A percentile compares a stretch with the other conserved stretches of the same genome.
Evolutionary conservation across 2,797 vertebrate species (phyloP).

Genomic region (Morelia viridis): DNA sequence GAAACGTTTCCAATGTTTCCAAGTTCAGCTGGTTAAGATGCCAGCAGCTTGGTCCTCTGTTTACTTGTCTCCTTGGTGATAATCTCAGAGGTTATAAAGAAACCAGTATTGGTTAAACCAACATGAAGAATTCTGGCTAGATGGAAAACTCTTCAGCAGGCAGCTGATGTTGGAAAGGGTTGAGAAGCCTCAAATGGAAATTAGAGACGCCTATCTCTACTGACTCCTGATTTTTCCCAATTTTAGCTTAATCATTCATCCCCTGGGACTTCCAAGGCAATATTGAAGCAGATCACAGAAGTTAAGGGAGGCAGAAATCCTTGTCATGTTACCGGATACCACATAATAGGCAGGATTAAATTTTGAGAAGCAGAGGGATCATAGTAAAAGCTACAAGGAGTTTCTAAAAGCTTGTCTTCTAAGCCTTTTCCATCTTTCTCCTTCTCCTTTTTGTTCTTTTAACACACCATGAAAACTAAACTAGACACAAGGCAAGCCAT

Average conservation of each 20-base stretch:
- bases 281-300: background rate
- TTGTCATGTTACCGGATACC: background rate
- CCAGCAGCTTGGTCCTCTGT: background rate
- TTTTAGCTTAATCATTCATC: background rate
- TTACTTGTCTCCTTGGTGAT: background rate
- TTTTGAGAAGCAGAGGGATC: background rate
- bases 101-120: background rate
- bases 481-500: background rate
- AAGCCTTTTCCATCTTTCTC: background rate
- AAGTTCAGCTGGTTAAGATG: background rate
- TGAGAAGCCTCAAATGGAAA: background rate
- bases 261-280: background rate
- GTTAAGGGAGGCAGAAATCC: background rate
- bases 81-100: background rate
- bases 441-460: background rate
- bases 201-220: background rate
- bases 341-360: background rate
- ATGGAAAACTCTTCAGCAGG: background rate
- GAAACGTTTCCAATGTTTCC: too few relatives aligned
- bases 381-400: background rate
- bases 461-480: background rate
- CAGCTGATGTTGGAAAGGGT: background rate
- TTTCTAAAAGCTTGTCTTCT: background rate
- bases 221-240: background rate
- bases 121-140: background rate